Evolutionary conservation across 2,797 vertebrate species (phyloP).

Genomic region (Merluccius polli): DNA sequence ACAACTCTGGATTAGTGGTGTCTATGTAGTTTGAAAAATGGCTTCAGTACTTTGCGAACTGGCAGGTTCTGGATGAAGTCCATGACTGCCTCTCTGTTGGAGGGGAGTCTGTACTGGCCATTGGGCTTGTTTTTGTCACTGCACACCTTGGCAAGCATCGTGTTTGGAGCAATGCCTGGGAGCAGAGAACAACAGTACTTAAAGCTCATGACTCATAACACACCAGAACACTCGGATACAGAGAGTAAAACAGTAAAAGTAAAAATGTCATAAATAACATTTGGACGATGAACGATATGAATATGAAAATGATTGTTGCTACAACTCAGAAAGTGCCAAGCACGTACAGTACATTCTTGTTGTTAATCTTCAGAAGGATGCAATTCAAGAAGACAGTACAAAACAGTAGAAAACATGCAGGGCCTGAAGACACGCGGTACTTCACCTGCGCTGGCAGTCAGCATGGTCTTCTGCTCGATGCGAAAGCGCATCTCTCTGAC

Average conservation of each 20-base stretch:
- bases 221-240: background rate
- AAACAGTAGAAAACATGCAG: background rate
- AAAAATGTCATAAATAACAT: background rate
- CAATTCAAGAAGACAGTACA: background rate
- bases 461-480: slow-evolving; percentile 88
- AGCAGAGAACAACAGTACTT: slow-evolving; percentile 1
- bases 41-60: slow-evolving; percentile 86
- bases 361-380: background rate
- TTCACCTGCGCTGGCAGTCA: slow-evolving; percentile 95
- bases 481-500: slow-evolving; percentile 97
- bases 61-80: slow-evolving; percentile 88
- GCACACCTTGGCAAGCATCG: slow-evolving; percentile 95
- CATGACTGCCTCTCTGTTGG: slow-evolving; percentile 79
- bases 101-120: slow-evolving; percentile 84
- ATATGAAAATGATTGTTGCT: background rate
- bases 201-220: background rate
- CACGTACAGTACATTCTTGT: background rate
- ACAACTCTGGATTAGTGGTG: background rate
- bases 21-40: slow-evolving; percentile 13
- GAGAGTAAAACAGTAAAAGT: background rate
- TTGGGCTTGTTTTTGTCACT: slow-evolving; percentile 98
- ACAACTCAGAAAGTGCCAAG: background rate
- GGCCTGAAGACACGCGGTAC: background rate
- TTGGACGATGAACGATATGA: background rate
- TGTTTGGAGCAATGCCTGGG: slow-evolving; percentile 94